These are phyloP conservation scores for Chelon labrosus DNA, from an alignment of 2,797 vertebrate species.

Conservation along the genomic window DNA sequence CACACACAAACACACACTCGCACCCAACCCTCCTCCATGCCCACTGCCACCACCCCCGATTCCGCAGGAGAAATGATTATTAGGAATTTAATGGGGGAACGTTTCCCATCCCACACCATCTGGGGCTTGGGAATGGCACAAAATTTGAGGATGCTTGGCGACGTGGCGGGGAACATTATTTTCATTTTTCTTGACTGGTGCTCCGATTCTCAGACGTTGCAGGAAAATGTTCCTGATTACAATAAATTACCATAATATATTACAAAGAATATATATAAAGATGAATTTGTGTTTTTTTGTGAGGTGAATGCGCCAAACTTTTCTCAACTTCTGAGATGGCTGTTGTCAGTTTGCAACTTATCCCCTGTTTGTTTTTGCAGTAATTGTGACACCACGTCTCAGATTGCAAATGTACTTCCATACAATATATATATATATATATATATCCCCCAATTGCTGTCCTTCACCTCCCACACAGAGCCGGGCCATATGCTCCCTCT, in stretches of 20 bases:
- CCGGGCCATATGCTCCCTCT: slow-evolving; percentile 81
- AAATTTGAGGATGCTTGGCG: slow-evolving; percentile 91
- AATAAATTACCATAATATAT: slow-evolving; percentile 67
- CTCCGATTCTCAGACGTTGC: slow-evolving; percentile 59
- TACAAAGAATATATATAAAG: slow-evolving; percentile 39
- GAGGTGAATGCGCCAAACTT: slow-evolving; percentile 40
- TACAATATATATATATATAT: slow-evolving; percentile 33
- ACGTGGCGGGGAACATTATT: slow-evolving; percentile 74
- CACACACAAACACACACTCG: slow-evolving; percentile 35
- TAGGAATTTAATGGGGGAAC: slow-evolving; percentile 99
- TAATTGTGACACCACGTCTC: slow-evolving; percentile 59
- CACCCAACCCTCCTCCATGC: slow-evolving; percentile 62
- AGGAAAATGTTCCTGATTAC: slow-evolving; percentile 51
- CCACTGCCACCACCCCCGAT: slow-evolving; percentile 75
- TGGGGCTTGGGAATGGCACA: slow-evolving; percentile 95
- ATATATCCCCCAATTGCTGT: slow-evolving; percentile 43
- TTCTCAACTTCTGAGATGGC: slow-evolving; percentile 52
- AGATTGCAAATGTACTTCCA: slow-evolving; percentile 44
- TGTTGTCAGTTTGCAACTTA: slow-evolving; percentile 19
- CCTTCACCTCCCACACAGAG: slow-evolving; percentile 80
- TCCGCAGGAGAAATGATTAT: slow-evolving; percentile 97
- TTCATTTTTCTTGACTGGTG: slow-evolving; percentile 76
- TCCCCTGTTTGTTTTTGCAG: slow-evolving; percentile 56
- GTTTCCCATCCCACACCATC: slow-evolving; percentile 97
- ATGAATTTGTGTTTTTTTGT: slow-evolving; percentile 35